Evolutionary conservation across 2,113 vertebrate species (phyloP).

Genomic region (Pterophyllum scalare): DNA sequence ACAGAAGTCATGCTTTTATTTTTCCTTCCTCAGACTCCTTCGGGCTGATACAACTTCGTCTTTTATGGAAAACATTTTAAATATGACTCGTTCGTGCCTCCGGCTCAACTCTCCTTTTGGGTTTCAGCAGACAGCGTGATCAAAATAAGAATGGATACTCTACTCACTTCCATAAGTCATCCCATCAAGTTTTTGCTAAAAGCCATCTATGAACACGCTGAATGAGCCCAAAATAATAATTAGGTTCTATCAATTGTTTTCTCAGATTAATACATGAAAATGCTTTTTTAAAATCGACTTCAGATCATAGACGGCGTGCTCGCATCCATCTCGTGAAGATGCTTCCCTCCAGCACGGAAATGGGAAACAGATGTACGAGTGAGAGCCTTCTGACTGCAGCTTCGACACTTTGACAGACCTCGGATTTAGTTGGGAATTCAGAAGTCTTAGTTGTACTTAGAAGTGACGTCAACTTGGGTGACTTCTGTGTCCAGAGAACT

Average conservation of each 20-base stretch:
- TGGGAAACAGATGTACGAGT: neutral
- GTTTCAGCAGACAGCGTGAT: neutral
- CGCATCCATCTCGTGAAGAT: neutral
- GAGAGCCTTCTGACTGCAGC: too few relatives aligned
- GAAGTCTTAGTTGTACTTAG: neutral
- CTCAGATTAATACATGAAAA: neutral
- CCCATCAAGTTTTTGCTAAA: neutral
- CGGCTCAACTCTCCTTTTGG: neutral
- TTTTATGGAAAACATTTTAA: neutral
- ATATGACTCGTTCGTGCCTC: neutral
- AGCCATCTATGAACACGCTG: neutral
- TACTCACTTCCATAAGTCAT: neutral
- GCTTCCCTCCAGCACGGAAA: neutral
- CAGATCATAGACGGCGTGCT: too few relatives aligned
- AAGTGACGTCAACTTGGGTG: neutral
- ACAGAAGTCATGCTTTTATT: neutral
- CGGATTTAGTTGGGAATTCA: neutral
- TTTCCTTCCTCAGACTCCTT: too few relatives aligned
- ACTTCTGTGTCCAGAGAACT: neutral
- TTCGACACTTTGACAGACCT: neutral
- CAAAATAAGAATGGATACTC: neutral
- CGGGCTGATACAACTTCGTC: neutral
- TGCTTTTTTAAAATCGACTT: neutral
- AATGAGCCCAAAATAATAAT: neutral
- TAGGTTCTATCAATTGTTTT: neutral